Evolutionary conservation across 92 coral and sea anemone genomes (phyloP), one percentile per base, ranked within the genome.

Genomic region (Montipora capitata): DNA sequence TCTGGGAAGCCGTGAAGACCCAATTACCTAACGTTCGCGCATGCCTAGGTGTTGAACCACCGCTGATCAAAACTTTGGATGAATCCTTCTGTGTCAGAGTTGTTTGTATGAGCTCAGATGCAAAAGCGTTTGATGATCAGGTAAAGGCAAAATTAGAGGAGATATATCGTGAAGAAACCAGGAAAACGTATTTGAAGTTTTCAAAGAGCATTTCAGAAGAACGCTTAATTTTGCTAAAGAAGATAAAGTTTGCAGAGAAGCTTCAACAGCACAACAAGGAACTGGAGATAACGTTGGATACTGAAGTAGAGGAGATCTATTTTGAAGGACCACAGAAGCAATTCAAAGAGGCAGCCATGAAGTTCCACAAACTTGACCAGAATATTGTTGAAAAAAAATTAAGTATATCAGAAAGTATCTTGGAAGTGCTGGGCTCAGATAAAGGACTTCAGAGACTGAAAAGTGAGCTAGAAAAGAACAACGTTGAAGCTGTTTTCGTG

Each of bases 281-380:
- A 7, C 83, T 94, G 59, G 92, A 90, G 48, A 88, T 94, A 16
- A 64, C 57, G 14, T n/a, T 92, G 10, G 93, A 92, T 52, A 70
- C 68, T 27, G 93, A 94, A 59, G 87, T 41, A 2, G 90, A 90
- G 41, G 88, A 77, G 68, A 76, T 94, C 35, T 88, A 64, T 17
- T 79, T 96, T 17, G 87, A 90, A 56, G 95, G 99, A 5, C 99
- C 97, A 11, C 95, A 90, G 40, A 85, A 86, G 74, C 96, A 96
- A 68, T 88, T 77, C 59, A 67, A 56, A 5, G 91, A 92, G 20
- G 96, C 97, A 8, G 87, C 71, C 11, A 85, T 94, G 68, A 72
- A 86, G 48, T 79, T 89, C 63, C 85, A 86, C 58, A 90, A 88
- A 45, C 80, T 79, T 35, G 74, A 87, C 35, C 51, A 64, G 16